Base-by-base conservation (phyloP, 1,140 invertebrate genomes). In the Panonychus citri region DNA sequence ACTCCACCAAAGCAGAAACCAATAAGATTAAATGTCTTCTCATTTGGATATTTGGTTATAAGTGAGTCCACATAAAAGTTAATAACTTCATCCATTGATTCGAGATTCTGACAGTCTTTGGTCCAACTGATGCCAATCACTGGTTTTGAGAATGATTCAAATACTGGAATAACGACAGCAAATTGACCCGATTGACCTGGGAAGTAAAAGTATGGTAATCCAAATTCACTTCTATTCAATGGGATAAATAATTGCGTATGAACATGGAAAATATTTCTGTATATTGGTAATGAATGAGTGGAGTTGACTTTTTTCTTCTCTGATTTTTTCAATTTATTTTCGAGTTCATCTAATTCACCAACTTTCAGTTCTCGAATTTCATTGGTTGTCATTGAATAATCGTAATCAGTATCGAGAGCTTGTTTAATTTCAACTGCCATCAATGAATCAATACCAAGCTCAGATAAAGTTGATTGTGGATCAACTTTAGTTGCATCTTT, bases 371-470 rank as follows among this genome's bases (percentile, higher is more conserved):
- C 72, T 54, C 90, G 77, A 62, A 97, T 90, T 68, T 94, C 88
- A 65, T 83, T 80, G 40, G 86, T 80, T 42, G 82, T 81, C 21
- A 95, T 68, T 0, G 85, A 77, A 27, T 94, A 66, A 68, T 94
- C 87, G 30, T 60, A 60, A 27, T 60, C 59, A 24, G 58, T 39
- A 34, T 60, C 59, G 8, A 60, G 52, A 13, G 46, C 50, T 42
- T 60, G 59, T 24, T 93, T 94, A 59, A 96, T 87, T 74, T 96
- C 91, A 0, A 91, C 86, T 54, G 85, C 87, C 89, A 96, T 95
- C 34, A 97, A 70, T 0, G 88, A 94, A 65, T 96, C 91, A 78
- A 96, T 85, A 51, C 91, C 91, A 15, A 96, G 74, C 67, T 96
- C 91, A 17, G 83, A 83, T 12, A 97, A 70, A 27, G 78, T 83